Evolutionary conservation across 2,888 invertebrate genomes (phyloP).

Genomic region (Hydriomena furcata): DNA sequence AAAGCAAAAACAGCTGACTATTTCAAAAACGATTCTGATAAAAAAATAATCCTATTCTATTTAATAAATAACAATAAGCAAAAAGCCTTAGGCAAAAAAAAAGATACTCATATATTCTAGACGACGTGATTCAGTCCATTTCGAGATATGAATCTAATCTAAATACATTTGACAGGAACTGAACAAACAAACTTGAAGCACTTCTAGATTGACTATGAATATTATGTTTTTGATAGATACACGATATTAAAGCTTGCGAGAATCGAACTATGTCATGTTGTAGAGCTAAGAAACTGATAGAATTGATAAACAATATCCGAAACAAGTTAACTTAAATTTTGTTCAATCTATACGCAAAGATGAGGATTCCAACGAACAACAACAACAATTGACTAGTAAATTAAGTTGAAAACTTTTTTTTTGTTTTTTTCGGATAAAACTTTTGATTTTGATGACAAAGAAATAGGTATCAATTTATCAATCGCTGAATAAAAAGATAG

Average conservation of each 20-base stretch:
- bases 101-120: constrained; percentile 26
- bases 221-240: constrained; percentile 2
- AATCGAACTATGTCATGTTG: constrained; percentile 4
- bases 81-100: constrained; percentile 13
- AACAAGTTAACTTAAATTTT: no score
- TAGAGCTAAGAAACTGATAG: constrained; percentile 13
- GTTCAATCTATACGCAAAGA: no score
- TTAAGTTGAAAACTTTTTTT: no score
- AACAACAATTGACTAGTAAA: no score
- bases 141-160: constrained; percentile 31
- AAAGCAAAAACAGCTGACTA: no score
- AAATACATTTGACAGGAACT: constrained; percentile 45
- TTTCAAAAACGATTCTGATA: no score
- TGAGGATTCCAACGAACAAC: no score
- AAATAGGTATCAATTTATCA: not conserved
- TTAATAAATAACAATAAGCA: no score
- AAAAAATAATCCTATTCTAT: no score
- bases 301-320: no score
- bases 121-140: constrained; percentile 20
- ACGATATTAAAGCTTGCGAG: no score
- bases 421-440: no score
- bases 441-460: not conserved
- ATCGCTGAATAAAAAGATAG: not conserved
- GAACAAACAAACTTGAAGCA: constrained; percentile 33
- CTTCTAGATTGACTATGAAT: constrained; percentile 1